Conservation (phyloP, 2,888 invertebrate species). For the Myathropa florea region DNA sequence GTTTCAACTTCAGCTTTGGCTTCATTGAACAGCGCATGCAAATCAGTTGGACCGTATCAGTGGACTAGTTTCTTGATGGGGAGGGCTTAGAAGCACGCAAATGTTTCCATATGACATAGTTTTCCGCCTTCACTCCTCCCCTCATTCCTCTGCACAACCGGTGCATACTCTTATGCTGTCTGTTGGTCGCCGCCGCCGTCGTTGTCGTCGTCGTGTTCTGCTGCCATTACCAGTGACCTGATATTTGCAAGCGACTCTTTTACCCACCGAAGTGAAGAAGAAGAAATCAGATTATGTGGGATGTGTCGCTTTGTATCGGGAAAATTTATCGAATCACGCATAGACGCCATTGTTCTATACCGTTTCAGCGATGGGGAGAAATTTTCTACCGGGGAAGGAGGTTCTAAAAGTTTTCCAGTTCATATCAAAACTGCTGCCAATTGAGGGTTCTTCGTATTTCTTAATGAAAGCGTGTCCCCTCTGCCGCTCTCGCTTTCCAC, state of each 20-base stretch:
- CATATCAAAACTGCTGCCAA: neutral
- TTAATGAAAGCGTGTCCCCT: constrained; percentile 12
- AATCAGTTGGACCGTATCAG: constrained; percentile 65
- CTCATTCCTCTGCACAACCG: neutral
- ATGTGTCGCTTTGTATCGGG: neutral
- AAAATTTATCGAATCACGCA: neutral
- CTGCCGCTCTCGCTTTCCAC: neutral
- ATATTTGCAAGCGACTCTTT: constrained; percentile 43
- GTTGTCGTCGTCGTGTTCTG: too few species aligned
- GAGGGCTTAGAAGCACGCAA: constrained; percentile 41
- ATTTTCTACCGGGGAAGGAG: neutral
- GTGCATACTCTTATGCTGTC: neutral
- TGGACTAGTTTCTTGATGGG: constrained; percentile 54
- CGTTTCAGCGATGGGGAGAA: neutral
- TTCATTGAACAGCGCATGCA: constrained; percentile 61
- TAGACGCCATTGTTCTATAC: neutral
- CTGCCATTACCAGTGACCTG: constrained; percentile 43
- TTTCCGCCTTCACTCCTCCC: constrained; percentile 13
- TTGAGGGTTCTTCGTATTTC: constrained; percentile 31
- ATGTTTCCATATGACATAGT: constrained; percentile 55
- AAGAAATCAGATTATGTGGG: constrained; percentile 33
- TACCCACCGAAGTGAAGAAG: constrained; percentile 54
- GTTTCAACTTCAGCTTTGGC: constrained; percentile 5
- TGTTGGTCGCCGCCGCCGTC: neutral
- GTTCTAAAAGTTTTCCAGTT: neutral